Base-by-base conservation (phyloP, 1,140 invertebrate species). In the Armadillidium nasatum region DNA sequence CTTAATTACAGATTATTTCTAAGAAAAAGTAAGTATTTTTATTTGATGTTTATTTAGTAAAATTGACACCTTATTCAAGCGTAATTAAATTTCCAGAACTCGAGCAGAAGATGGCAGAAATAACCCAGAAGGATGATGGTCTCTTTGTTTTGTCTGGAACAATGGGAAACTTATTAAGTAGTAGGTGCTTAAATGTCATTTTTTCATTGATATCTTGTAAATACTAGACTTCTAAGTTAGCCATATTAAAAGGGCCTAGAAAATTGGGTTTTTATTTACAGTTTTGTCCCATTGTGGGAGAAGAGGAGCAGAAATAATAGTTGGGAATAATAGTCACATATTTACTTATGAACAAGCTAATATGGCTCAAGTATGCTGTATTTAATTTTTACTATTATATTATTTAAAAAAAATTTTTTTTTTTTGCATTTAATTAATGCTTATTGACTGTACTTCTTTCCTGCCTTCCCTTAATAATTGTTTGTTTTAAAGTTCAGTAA, bases 131-230 rank as follows among this genome's bases (percentile, higher is more conserved):
- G 86, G 94, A 98, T 85, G 91, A 90, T 70, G 93, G 91, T 0
- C 82, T 98, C 60, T 97, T 95, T 86, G 90, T 97, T 23, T 88
- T 93, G 4, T 92, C 91, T 78, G 95, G 95, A 72, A 97, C 95
- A 1, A 97, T 98, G 95, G 92, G 91, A 70, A 98, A 98, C 87
- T 87, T 68, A 22, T 43, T 75, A 67, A 54, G 60, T 68, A 67
- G 73, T 75, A 67, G 67, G 60, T 60, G 66, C 19, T 75, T 75
- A 21, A 71, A 71, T 15, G 1, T 22, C 22, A 71, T 71, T 15
- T n/a, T 71, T 19, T 0, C 22, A 22, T 71, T n/a, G 70, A 23
- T 3, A 19, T 22, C 6, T 71, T 23, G 43, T 23, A n/a, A 19
- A 19, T n/a, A 22, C 60, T 7, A 3, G 1, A 66, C 1, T 19